These are phyloP conservation scores for Idaea straminata DNA, from an alignment of 2,888 invertebrate species.

Conservation along the genomic window DNA sequence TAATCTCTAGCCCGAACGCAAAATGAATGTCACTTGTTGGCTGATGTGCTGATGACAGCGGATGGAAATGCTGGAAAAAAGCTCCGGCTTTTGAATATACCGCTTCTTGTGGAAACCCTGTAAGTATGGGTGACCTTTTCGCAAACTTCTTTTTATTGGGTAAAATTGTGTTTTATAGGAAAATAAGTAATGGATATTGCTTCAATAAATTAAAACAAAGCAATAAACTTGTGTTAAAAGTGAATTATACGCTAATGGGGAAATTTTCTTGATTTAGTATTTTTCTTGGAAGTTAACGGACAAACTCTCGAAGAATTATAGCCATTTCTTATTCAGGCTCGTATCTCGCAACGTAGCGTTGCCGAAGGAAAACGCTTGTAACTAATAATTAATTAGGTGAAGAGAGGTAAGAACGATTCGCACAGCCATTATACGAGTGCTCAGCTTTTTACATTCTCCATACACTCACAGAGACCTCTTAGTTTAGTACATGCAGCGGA, in stretches of 20 bases:
- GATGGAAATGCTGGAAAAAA: conserved; percentile 36
- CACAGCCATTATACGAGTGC: conserved; percentile 33
- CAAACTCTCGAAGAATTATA: conserved; percentile 21
- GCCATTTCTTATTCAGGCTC: conserved; percentile 31
- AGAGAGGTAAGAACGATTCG: conserved; percentile 38
- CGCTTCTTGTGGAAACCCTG: conserved; percentile 36
- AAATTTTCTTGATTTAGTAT: neutral
- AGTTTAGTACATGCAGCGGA: conserved; percentile 11
- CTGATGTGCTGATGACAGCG: conserved; percentile 34
- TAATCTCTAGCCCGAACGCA: conserved; percentile 36
- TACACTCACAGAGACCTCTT: conserved; percentile 14
- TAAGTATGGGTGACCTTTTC: conserved; percentile 35
- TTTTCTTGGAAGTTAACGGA: conserved; percentile 2
- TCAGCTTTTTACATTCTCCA: conserved; percentile 27
- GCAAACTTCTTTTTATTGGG: conserved; percentile 21
- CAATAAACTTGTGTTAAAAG: conserved; percentile 9
- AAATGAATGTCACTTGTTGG: conserved; percentile 45
- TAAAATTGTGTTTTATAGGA: conserved; percentile 15
- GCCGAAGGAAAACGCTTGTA: conserved; percentile 26
- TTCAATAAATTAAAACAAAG: conserved; percentile 9
- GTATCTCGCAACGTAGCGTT: conserved; percentile 22
- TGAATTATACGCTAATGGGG: too few relatives aligned
- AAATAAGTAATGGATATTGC: conserved; percentile 9
- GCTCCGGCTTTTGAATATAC: conserved; percentile 37
- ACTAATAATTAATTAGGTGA: conserved; percentile 40